phyloP scores from a whole-genome alignment of 2,113 vertebrate genomes.

The Donacobius atricapilla region DNA sequence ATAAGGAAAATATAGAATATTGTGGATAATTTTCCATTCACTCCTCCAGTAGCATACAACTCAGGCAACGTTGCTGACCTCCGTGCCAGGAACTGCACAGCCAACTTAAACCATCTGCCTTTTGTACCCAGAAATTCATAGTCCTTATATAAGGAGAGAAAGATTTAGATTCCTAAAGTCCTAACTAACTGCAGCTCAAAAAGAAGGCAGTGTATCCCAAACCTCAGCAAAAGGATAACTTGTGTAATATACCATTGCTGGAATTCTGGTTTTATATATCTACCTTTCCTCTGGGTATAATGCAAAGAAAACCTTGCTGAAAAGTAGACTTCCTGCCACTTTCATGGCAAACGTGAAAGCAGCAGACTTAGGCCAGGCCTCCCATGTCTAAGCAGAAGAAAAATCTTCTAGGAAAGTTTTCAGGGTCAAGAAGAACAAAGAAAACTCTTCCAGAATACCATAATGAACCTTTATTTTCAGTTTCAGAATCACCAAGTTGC shows the following conservation, averaged over 20 bases:
- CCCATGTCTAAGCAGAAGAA: not conserved
- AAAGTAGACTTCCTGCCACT: not conserved
- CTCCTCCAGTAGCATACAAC: not conserved
- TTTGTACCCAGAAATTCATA: not conserved
- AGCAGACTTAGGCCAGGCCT: not conserved
- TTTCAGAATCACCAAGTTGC: not conserved
- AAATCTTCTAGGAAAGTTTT: not conserved
- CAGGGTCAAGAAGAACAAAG: not conserved
- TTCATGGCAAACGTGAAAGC: not conserved
- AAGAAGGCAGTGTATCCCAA: rapidly evolving
- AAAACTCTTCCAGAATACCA: not conserved
- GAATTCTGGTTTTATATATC: not conserved
- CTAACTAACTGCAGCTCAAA: not conserved
- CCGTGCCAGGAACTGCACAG: not conserved
- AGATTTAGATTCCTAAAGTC: not conserved
- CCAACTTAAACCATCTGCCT: not conserved
- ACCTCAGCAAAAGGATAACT: not conserved
- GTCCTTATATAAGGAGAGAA: too few species aligned
- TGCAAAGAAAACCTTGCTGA: not conserved
- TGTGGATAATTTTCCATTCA: not conserved
- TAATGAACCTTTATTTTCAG: not conserved
- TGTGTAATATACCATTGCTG: rapidly evolving
- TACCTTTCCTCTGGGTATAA: not conserved
- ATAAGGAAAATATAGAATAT: not conserved
- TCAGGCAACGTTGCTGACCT: rapidly evolving